Conservation (phyloP, 2,797 vertebrate species). For the Hoplostethus mediterraneus region DNA sequence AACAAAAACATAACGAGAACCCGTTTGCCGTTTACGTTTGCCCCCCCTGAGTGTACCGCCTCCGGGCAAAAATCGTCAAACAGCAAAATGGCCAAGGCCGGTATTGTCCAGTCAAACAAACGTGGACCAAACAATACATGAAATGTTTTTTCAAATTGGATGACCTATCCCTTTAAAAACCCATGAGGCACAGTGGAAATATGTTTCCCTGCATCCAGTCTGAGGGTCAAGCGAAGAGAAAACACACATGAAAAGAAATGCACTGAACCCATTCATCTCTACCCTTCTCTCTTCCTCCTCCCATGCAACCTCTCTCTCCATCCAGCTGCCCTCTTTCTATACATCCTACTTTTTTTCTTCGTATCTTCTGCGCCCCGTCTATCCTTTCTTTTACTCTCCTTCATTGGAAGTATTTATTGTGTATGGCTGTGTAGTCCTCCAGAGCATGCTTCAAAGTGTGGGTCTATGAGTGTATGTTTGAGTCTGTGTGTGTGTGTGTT, state of each 20-base stretch:
- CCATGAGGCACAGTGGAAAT: conserved; percentile 13
- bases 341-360: neutral
- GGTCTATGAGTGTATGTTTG: conserved; percentile 8
- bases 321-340: neutral
- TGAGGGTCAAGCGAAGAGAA: conserved; percentile 8
- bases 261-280: neutral
- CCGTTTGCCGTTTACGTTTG: conserved; percentile 55
- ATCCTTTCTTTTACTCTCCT: neutral
- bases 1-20: too few species aligned
- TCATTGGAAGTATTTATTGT: conserved; percentile 5
- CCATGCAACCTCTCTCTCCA: neutral
- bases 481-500: neutral
- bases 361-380: neutral
- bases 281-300: neutral
- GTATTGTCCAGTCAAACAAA: conserved; percentile 24
- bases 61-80: conserved; percentile 33
- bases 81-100: conserved; percentile 28
- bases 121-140: conserved; percentile 19
- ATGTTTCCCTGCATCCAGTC: neutral
- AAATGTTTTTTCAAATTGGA: conserved; percentile 22
- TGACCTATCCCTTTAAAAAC: conserved; percentile 43
- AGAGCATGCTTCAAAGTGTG: neutral
- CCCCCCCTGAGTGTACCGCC: conserved; percentile 41
- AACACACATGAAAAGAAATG: conserved; percentile 22
- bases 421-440: neutral